These are phyloP conservation scores for Coremacera marginata DNA, from an alignment of 2,888 invertebrate species.

Conservation along the genomic window DNA sequence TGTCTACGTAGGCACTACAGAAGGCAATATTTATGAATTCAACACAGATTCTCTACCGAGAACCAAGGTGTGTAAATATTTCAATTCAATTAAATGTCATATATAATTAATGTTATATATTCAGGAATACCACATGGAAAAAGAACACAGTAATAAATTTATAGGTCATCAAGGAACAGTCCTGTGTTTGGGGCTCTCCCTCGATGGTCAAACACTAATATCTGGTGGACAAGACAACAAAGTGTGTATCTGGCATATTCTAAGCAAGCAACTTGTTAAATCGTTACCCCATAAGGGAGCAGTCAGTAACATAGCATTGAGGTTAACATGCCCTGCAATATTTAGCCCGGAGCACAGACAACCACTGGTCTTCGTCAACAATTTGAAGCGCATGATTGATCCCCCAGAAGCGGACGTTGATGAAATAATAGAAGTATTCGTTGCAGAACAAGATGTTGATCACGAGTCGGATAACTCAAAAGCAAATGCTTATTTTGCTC, in stretches of 20 bases:
- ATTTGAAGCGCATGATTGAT: conserved; percentile 76
- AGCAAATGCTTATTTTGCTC: neutral
- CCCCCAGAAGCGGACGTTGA: conserved; percentile 58
- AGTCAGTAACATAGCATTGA: conserved; percentile 79
- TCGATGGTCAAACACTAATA: conserved; percentile 78
- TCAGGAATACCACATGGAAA: conserved; percentile 74
- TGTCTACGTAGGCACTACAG: conserved; percentile 80
- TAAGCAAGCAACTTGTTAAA: conserved; percentile 80
- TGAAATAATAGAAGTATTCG: conserved; percentile 69
- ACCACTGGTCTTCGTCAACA: conserved; percentile 73
- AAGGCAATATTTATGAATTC: conserved; percentile 79
- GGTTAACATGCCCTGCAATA: conserved; percentile 73
- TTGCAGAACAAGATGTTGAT: conserved; percentile 47
- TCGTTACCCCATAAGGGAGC: conserved; percentile 80
- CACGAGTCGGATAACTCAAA: neutral
- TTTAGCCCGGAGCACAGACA: conserved; percentile 73
- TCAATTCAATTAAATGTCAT: neutral
- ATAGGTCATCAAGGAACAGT: conserved; percentile 78
- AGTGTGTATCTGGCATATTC: conserved; percentile 85
- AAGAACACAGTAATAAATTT: conserved; percentile 72
- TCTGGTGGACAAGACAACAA: conserved; percentile 83
- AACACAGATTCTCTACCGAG: conserved; percentile 78
- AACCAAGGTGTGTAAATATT: conserved; percentile 66
- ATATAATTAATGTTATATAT: neutral
- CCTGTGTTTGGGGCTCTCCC: conserved; percentile 79